phyloP scores from a whole-genome alignment of 2,113 vertebrate species.

The Mugil cephalus region DNA sequence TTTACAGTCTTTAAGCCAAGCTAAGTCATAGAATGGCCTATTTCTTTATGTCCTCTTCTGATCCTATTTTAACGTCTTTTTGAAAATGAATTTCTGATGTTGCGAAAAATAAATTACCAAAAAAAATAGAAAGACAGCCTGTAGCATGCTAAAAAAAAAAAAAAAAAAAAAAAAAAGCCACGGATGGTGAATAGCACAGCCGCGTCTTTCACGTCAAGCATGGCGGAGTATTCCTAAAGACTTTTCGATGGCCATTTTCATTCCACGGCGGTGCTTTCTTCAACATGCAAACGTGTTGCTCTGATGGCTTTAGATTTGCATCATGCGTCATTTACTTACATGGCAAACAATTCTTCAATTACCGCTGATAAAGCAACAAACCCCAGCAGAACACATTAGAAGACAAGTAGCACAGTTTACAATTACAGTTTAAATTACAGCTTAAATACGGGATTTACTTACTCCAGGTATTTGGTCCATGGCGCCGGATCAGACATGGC shows the following conservation, averaged over 20 bases:
- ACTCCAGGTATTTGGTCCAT: conserved; percentile 99
- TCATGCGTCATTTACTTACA: conserved; percentile 68
- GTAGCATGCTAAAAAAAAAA: conserved; percentile 56
- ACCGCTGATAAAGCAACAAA: conserved; percentile 77
- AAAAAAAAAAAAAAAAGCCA: conserved; percentile 18
- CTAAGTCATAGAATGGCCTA: too few relatives aligned
- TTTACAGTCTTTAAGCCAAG: background rate
- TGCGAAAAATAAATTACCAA: background rate
- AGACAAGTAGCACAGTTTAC: conserved; percentile 38
- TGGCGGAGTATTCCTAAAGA: background rate
- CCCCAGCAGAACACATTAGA: conserved; percentile 76
- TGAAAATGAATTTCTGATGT: background rate
- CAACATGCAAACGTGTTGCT: conserved; percentile 56
- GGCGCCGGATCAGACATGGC: conserved; percentile 92
- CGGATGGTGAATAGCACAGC: background rate
- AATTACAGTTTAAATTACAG: conserved; percentile 29
- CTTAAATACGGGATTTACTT: conserved; percentile 82
- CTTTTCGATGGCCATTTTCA: background rate
- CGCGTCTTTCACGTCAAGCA: conserved; percentile 41
- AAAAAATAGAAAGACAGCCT: conserved; percentile 32
- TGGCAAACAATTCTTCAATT: conserved; percentile 69
- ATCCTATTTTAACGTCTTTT: background rate
- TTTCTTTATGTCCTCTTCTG: background rate
- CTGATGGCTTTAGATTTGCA: conserved; percentile 33
- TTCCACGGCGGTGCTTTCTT: background rate